Evolutionary conservation across 2,797 vertebrate species (phyloP), one percentile per base, ranked within the genome.

Genomic region (Octomys mimax): DNA sequence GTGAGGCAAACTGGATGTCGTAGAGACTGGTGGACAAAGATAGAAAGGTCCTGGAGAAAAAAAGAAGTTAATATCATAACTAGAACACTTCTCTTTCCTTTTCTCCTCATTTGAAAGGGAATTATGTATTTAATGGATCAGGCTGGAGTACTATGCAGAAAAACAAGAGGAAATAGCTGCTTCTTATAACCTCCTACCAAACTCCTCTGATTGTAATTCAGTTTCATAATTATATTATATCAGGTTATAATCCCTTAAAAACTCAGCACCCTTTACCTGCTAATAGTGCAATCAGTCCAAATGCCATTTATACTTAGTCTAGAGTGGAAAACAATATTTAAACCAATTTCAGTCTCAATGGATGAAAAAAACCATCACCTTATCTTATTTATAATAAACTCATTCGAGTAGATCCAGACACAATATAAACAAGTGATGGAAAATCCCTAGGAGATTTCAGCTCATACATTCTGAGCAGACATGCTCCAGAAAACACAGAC

Each of bases 371-470:
- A 14, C n/a, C 84, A 92, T 91, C 85, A 96, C 89, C 92, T 87
- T 94, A 91, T 93, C 94, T 90, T 97, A 97, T 95, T 97, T 97
- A 95, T 97, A 95, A 97, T 95, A 97, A 97, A 96, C 90, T 91
- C 95, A 96, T 96, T 98, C 6, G 0, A 92, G 83, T 94, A 96
- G 90, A 96, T 97, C 95, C 90, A 95, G 93, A 85, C 95, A 96
- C 83, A 96, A 89, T 98, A 97, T 96, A 97, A 97, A 97, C 95
- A 98, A 97, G 95, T 92, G 96, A 97, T 97, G 94, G 95, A 97
- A 97, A 97, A 96, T 95, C 95, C 93, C 95, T 97, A 82, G 93
- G 95, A 96, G 93, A 83, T 82, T 96, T 97, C 92, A 88, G 86
- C 96, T 97, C 92, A 96, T 97, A 93, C 85, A 95, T 96, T 97